phyloP scores from a whole-genome alignment of 2,797 vertebrate genomes.

The Passerculus sandwichensis region DNA sequence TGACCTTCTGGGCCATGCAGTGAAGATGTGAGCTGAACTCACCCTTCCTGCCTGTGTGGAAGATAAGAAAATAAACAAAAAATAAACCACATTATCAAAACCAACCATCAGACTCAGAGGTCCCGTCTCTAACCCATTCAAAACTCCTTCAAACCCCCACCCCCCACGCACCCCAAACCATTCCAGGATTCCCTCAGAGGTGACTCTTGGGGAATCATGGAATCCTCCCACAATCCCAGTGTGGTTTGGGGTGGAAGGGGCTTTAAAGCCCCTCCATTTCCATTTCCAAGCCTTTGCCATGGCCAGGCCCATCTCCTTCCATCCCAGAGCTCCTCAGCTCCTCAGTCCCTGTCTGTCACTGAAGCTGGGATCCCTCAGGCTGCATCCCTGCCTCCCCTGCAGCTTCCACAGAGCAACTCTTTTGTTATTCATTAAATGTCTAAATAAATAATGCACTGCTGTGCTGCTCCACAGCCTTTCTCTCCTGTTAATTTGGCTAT shows the following conservation, averaged over 20 bases:
- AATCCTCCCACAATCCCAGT: rapidly evolving
- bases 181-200: background rate
- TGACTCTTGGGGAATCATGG: background rate
- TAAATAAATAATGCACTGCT: constrained; percentile 4
- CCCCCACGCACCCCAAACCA: background rate
- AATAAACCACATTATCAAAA: background rate
- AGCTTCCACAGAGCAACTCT: background rate
- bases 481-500: background rate
- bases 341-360: rapidly evolving
- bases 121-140: background rate
- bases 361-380: rapidly evolving
- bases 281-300: background rate
- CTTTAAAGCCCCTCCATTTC: background rate
- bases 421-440: background rate
- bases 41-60: background rate
- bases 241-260: background rate
- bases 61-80: background rate
- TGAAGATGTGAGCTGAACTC: background rate
- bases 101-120: background rate
- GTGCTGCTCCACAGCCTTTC: background rate
- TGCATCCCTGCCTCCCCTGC: background rate
- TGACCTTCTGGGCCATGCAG: background rate
- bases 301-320: background rate
- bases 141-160: background rate
- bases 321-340: background rate